Conservation (phyloP, 1,140 invertebrate species). For the Trypoxylus dichotomus region DNA sequence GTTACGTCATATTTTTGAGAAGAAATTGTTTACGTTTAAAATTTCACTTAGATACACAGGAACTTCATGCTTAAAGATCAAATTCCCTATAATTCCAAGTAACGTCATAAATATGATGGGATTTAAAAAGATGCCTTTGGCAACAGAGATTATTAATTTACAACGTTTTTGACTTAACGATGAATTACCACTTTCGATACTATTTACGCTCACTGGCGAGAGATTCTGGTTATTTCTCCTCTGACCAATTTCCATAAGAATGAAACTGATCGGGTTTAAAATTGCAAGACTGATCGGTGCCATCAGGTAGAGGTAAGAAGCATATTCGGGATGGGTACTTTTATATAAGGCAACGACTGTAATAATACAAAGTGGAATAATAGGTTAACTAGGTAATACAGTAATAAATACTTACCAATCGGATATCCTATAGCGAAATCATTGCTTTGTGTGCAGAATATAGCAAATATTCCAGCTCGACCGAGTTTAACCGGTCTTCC, state of each 20-base stretch:
- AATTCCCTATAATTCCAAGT: conserved; percentile 86
- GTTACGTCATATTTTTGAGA: no score
- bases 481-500: conserved; percentile 79
- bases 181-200: conserved; percentile 31
- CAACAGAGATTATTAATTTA: conserved; percentile 54
- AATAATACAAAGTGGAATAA: conserved; percentile 45
- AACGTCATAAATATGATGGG: conserved; percentile 92
- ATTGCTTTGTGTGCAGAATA: conserved; percentile 96
- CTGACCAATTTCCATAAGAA: conserved; percentile 87
- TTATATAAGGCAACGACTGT: conserved; percentile 75
- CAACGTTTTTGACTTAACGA: conserved; percentile 40
- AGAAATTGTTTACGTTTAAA: conserved; percentile 63
- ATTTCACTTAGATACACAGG: conserved; percentile 75
- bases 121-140: conserved; percentile 79
- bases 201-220: conserved; percentile 23
- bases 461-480: conserved; percentile 87
- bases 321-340: conserved; percentile 84
- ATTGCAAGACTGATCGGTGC: conserved; percentile 92
- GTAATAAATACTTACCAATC: conserved; percentile 70
- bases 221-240: conserved; percentile 39
- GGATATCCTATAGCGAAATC: conserved; percentile 97
- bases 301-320: conserved; percentile 89
- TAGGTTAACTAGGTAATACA: no score
- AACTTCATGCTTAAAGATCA: conserved; percentile 75
- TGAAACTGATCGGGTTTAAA: conserved; percentile 90